Evolutionary conservation across 2,113 vertebrate species (phyloP), one percentile per base, ranked within the genome.

Genomic region (Lagenorhynchus albirostris): DNA sequence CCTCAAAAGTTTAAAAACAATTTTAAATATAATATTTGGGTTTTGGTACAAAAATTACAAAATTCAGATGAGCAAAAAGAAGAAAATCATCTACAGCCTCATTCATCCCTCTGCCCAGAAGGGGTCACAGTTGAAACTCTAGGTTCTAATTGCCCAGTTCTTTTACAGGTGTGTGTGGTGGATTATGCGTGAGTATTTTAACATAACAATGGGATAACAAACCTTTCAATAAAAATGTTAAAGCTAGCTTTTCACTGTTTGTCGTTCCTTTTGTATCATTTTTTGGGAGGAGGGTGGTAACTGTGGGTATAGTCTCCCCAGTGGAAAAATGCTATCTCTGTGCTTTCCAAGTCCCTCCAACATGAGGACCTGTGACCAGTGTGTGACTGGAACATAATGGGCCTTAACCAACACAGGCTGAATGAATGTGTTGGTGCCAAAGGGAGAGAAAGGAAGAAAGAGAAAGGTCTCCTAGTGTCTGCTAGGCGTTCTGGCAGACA

Each of bases 351-450:
- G 47, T 53, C n/a, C 58, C 63, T 73, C 71, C 38, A 5, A 1
- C 9, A 3, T 50, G 21, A 53, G 31, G 67, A 38, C n/a, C 8
- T 60, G 73, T 53, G 55, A 81, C 53, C 29, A 36, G 21, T 23
- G 58, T n/a, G 60, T 20, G 47, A n/a, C n/a, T 3, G n/a, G 92
- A 53, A n/a, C 13, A 33, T 3, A 63, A 33, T 0, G 15, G 63
- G 8, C 12, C 15, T 26, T 79, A 18, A 8, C 9, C 21, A 8
- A 0, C 2, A 20, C 1, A 20, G 25, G 55, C 26, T 6, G 25
- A 10, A 29, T 23, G 89, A 8, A 25, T 1, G 25, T 7, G 4
- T 0, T 13, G 8, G 20, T 21, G 67, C 23, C 1, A 10, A 17
- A 21, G 0, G 47, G 31, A 10, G 1, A 36, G 0, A 14, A 60